These are phyloP conservation scores for Nephrotoma appendiculata DNA, from an alignment of 2,888 invertebrate genomes.

Conservation along the genomic window DNA sequence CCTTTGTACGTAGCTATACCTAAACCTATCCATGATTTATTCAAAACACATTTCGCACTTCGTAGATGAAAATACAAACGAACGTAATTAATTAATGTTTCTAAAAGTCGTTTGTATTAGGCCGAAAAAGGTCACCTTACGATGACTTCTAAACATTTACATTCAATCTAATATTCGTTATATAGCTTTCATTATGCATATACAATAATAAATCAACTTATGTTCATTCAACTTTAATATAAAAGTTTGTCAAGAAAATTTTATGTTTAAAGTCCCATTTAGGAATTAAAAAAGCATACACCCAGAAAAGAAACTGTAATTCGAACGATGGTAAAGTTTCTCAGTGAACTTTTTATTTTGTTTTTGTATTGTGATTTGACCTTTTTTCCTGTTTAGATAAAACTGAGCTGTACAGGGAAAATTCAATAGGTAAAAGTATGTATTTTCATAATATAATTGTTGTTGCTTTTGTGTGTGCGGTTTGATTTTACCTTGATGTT, in stretches of 20 bases:
- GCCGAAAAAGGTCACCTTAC: background rate
- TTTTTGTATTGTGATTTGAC: background rate
- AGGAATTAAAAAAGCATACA: background rate
- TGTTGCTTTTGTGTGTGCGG: background rate
- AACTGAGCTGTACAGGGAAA: background rate
- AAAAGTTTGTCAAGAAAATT: background rate
- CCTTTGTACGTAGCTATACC: background rate
- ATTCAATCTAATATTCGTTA: too few relatives aligned
- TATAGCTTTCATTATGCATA: background rate
- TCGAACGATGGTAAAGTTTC: background rate
- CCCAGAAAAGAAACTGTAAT: background rate
- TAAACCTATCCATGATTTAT: too few relatives aligned
- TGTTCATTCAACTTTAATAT: background rate
- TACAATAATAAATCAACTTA: background rate
- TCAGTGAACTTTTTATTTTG: background rate
- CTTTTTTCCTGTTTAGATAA: background rate
- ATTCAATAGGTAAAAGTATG: background rate
- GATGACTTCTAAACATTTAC: too few relatives aligned
- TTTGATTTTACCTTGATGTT: background rate
- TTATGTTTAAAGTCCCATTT: background rate
- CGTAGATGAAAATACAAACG: background rate
- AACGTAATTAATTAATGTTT: background rate
- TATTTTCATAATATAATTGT: background rate
- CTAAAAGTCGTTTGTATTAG: background rate
- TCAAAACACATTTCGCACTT: too few relatives aligned